phyloP scores from a whole-genome alignment of 1,140 invertebrate species.

The Drosophila truncata region DNA sequence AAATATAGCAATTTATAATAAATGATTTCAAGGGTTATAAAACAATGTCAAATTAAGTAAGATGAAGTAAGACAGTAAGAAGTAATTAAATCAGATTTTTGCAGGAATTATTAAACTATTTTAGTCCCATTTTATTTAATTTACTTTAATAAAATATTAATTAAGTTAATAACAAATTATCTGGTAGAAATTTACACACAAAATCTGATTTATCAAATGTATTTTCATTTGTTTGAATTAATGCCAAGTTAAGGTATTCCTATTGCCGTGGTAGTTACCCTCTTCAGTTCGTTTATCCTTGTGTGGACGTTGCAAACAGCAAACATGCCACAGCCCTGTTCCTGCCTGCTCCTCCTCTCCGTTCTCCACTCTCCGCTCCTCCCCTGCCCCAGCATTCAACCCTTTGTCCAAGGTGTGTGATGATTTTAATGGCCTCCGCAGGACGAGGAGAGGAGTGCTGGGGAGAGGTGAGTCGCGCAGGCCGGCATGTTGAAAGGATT shows the following conservation, averaged over 20 bases:
- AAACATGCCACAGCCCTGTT: conserved; percentile 70
- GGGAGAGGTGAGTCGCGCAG: conserved; percentile 26
- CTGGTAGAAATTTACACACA: no score
- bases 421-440: conserved; percentile 61
- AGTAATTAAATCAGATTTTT: no score
- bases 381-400: neutral
- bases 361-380: neutral
- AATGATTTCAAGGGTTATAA: neutral
- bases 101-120: no score
- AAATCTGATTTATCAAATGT: neutral
- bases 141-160: no score
- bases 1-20: accelerated
- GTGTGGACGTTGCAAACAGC: conserved; percentile 72
- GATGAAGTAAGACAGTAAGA: no score
- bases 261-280: conserved; percentile 1
- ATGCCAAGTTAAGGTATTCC: neutral
- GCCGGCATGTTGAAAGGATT: conserved; percentile 79
- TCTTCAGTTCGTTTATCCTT: conserved; percentile 44
- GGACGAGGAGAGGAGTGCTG: neutral
- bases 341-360: conserved; percentile 13
- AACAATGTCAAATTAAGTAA: neutral
- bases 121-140: neutral
- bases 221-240: neutral
- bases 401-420: conserved; percentile 59
- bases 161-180: no score